Percentiles rank a stretch among this genome's conserved stretches.
Conservation (phyloP, 2,888 invertebrate genomes). For the Nymphalis polychloros region DNA sequence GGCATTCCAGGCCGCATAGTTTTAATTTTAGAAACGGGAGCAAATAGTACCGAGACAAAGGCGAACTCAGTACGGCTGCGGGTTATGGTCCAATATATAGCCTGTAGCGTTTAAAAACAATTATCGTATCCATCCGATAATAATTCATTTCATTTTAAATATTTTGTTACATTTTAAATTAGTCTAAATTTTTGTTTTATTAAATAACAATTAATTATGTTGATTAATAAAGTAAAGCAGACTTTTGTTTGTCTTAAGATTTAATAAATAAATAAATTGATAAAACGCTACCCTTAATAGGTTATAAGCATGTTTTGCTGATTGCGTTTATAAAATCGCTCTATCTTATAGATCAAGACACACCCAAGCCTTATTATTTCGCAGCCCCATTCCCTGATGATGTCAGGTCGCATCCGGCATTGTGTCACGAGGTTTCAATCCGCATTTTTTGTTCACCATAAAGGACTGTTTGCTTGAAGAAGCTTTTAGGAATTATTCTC, state of each 20-base stretch:
- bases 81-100: constrained; percentile 34
- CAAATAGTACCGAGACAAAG: constrained; percentile 75
- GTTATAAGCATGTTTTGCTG: not conserved
- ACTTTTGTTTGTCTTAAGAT: no score
- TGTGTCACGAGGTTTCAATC: constrained; percentile 78
- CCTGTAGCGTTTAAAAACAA: not conserved
- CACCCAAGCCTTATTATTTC: constrained; percentile 74
- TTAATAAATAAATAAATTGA: no score
- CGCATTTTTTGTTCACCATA: constrained; percentile 61
- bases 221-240: no score
- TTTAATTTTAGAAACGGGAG: constrained; percentile 79
- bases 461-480: constrained; percentile 51
- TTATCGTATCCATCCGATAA: not conserved
- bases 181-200: no score
- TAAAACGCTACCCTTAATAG: not conserved
- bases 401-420: constrained; percentile 78
- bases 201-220: no score
- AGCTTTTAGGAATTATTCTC: constrained; percentile 40
- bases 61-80: constrained; percentile 52
- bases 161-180: no score
- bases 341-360: constrained; percentile 43
- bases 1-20: constrained; percentile 74
- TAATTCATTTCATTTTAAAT: not conserved
- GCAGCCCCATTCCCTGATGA: constrained; percentile 80
- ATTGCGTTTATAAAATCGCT: constrained; percentile 40